Conservation (phyloP, 2,888 invertebrate genomes). For the Spicauda simplicius region DNA sequence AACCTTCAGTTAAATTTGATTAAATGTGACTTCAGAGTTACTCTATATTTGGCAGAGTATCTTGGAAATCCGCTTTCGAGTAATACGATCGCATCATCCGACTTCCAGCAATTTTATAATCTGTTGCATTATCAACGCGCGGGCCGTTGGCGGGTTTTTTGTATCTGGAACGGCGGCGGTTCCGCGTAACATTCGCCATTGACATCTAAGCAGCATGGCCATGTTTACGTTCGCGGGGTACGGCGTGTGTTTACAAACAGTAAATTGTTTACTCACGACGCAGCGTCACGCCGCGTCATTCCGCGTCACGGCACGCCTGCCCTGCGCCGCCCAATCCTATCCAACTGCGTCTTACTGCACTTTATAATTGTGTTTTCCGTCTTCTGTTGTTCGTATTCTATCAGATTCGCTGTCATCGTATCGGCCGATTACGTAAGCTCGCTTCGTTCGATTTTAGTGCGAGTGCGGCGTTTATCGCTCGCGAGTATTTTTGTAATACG, state of each 20-base stretch:
- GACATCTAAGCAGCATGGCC: constrained; percentile 70
- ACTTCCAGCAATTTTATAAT: not conserved
- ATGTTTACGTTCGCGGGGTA: constrained; percentile 70
- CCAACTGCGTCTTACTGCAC: constrained; percentile 61
- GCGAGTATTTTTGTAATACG: constrained; percentile 24
- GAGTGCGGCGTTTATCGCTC: constrained; percentile 19
- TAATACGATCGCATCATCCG: not conserved
- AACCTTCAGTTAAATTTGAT: too few species aligned
- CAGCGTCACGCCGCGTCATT: constrained; percentile 55
- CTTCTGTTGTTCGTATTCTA: constrained; percentile 31
- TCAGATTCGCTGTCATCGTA: constrained; percentile 29
- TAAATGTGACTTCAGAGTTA: too few species aligned
- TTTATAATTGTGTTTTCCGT: constrained; percentile 10
- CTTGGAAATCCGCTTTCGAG: not conserved
- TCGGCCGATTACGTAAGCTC: constrained; percentile 23
- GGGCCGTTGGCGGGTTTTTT: constrained; percentile 8
- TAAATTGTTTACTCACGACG: constrained; percentile 68
- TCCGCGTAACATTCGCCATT: constrained; percentile 53
- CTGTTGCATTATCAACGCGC: constrained; percentile 5
- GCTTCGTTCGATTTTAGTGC: constrained; percentile 23
- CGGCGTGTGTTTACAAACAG: constrained; percentile 77
- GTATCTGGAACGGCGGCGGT: constrained; percentile 13
- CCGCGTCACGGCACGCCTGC: constrained; percentile 48
- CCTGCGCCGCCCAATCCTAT: constrained; percentile 60
- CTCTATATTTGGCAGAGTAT: not conserved